Conservation (phyloP, 1,140 invertebrate species). For the Octopus bimaculoides region DNA sequence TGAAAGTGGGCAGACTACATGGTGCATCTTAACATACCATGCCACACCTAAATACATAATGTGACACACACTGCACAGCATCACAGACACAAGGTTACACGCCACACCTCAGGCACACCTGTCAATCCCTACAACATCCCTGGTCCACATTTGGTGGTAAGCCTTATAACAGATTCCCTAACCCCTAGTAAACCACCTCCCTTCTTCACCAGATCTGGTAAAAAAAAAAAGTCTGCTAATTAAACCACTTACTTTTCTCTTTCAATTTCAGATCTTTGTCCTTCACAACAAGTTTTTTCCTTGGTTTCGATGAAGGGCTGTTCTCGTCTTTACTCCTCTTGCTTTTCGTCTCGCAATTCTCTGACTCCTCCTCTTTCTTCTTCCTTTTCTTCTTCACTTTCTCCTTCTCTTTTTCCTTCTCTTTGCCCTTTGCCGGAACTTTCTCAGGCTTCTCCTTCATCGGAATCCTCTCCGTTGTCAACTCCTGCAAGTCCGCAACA, state of each 20-base stretch:
- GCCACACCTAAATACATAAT: no score
- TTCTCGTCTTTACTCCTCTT: slow-evolving; percentile 39
- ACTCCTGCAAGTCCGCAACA: no score
- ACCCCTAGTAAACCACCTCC: no score
- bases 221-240: not conserved
- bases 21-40: no score
- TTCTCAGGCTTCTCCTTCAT: slow-evolving; percentile 2
- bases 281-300: slow-evolving; percentile 1
- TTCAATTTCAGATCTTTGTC: slow-evolving; percentile 11
- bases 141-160: no score
- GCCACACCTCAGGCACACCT: no score
- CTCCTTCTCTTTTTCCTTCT: slow-evolving; percentile 34
- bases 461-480: not conserved
- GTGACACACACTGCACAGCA: no score
- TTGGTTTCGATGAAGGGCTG: not conserved
- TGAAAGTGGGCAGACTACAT: no score
- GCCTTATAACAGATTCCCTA: no score
- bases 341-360: slow-evolving; percentile 21
- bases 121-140: no score
- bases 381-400: slow-evolving; percentile 42
- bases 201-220: no score
- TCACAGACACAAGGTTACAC: no score
- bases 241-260: not conserved
- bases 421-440: slow-evolving; percentile 32
- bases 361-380: slow-evolving; percentile 26